Evolutionary conservation across 2,797 vertebrate species (phyloP), one percentile per base, ranked within the genome.

Genomic region (Mormyrus hasselquistii): DNA sequence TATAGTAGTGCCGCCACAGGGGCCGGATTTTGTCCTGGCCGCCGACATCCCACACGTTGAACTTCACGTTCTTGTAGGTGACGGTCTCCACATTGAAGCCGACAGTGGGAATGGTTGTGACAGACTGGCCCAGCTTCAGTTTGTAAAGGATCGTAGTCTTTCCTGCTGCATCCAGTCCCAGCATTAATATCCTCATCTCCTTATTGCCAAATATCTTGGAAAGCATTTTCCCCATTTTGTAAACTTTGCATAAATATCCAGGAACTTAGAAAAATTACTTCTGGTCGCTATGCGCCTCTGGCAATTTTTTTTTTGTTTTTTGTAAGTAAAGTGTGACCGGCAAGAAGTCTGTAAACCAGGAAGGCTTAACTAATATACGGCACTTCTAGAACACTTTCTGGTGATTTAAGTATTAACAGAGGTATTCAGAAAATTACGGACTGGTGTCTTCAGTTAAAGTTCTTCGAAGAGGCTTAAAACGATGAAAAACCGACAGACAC

Each of bases 171-270:
- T 99, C 98, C 95, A 99, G 96, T 94, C 98, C 98, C 93, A 99
- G 96, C 98, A 99, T 99, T 95, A 99, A 93, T 96, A 99, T 99
- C 95, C 98, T 97, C 98, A 99, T 99, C 94, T 99, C 98, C 95
- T 99, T 99, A 97, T 99, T 99, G 93, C 98, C 98, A 93, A 99
- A 99, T 94, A 99, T 98, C 96, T 99, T 99, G 90, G 98, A 99
- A 82, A 99, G 96, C 96, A 99, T 95, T 95, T 99, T 99, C 94
- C 98, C 98, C 98, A 99, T 99, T 92, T 93, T 96, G 94, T 93
- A 92, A 94, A 89, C 88, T 94, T 93, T 92, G 93, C 96, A 96
- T 96, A 96, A 95, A 95, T 94, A 94, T 92, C 93, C 88, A 90
- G 91, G 93, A 53, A 50, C 92, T 76, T 14, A 79, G 65, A 62